Base-by-base conservation (phyloP, 2,113 vertebrate genomes). In the Meles meles region DNA sequence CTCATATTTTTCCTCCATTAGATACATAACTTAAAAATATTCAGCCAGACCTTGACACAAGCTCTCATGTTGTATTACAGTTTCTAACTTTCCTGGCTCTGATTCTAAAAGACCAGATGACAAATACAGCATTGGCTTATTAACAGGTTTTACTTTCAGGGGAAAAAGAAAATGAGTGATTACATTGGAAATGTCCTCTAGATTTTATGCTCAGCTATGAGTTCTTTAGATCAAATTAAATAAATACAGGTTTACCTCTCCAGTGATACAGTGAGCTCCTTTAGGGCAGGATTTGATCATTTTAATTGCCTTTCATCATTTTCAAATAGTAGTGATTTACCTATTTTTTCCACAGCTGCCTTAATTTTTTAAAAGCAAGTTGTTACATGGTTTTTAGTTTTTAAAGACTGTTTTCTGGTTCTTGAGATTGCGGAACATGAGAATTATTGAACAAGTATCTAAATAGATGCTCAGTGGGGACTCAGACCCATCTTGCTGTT, bases 241-340 rank as follows among this genome's bases (percentile, higher is more conserved):
- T 7, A 25, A 82, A 44, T 65, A 21, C 14, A 0, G 15, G 6
- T 90, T 95, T 86, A 63, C 87, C 6, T 90, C 14, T 17, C 15
- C 52, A 37, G 25, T 39, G 76, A 82, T 25, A 67, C 7, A 79
- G 49, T 39, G 4, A 96, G 27, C 15, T 55, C 29, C 8, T 71
- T 94, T 44, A 85, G 20, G 44, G 31, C 0, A 90, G 72, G 37
- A 57, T 65, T 21, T 87, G 57, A 90, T 92, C 8, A 76, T 72
- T 96, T 94, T 88, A 44, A 85, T 76, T 95, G 86, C 3, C 13
- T 89, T 88, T 86, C 3, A 69, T 92, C 96, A 81, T 80, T 88
- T 95, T 90, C 7, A 93, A 25, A 71, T 8, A 79, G 34, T 31
- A 47, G 8, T 77, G 42, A 47, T 31, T 47, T 47, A 27, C 4